Base-by-base conservation (phyloP, 2,888 invertebrate species). In the Ligdia adustata region DNA sequence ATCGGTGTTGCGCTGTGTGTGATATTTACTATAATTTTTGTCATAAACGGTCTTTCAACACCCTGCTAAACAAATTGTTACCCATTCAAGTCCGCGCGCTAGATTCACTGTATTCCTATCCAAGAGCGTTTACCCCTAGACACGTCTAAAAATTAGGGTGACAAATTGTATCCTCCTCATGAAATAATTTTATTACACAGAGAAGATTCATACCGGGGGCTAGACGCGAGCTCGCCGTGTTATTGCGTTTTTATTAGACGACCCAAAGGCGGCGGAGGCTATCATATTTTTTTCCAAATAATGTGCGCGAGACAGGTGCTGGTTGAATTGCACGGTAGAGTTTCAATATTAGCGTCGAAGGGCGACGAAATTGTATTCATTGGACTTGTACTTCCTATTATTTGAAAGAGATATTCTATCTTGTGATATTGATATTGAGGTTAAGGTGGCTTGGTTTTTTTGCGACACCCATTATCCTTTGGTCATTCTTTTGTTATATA, bases 161-260 rank as follows among this genome's bases (percentile, higher is more conserved):
- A 75, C 77, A 82, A 79, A 77, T 84, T 82, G 74, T 75, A 77
- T 77, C 74, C 69, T 70, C 62, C 74, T 75, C 77, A 61, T 70
- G 78, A 77, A 76, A 77, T 86, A 87, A 87, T 86, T 83, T 84
- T 86, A 84, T 88, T 86, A 81, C 74, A 59, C 51, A 61, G 64
- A 72, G 66, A 69, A 81, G 81, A 83, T 82, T 83, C 76, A 64
- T 70, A 78, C 76, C 78, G 52, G 68, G 59, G 75, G 79, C 75
- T 66, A 62, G 66, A 59, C 59, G 64, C 64, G 62, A 67, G 65
- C 70, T 65, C 70, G 67, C 64, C 73, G 65, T 72, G 75, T 85
- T 85, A 86, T 86, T 86, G 82, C 85, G 69, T 76, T 87, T 88
- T 86, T 86, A 86, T 82, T 82, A 83, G 72, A 64, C 60, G 53